A percentile compares a stretch with the other conserved stretches of the same genome.
These are phyloP conservation scores for Pomacea canaliculata DNA, from an alignment of 2,888 invertebrate genomes.

Conservation along the genomic window DNA sequence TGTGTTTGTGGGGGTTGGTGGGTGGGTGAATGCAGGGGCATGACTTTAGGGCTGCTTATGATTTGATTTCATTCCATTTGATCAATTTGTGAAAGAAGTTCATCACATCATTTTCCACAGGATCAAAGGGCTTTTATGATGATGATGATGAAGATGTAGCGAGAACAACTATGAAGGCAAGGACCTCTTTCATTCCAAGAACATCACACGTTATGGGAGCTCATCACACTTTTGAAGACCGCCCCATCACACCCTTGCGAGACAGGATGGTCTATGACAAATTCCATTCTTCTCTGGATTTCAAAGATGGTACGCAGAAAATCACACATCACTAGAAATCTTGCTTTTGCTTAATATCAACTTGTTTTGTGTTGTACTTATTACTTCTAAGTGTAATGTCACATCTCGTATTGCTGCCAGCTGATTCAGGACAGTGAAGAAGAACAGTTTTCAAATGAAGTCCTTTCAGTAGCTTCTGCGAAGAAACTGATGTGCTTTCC, in stretches of 20 bases:
- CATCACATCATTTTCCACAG: too few species aligned
- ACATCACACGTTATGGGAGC: not conserved
- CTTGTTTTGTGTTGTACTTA: too few species aligned
- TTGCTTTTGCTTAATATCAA: too few species aligned
- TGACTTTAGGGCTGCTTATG: not conserved
- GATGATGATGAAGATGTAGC: conserved; percentile 41
- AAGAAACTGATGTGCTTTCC: too few species aligned
- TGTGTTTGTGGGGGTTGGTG: not conserved
- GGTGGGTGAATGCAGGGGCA: not conserved
- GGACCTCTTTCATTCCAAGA: conserved; percentile 22
- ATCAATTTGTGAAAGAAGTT: too few species aligned
- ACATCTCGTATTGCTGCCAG: too few species aligned
- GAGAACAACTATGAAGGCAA: conserved; percentile 34
- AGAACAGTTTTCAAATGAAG: too few species aligned
- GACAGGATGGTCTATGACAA: conserved; percentile 65
- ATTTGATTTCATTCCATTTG: not conserved
- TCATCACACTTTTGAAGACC: conserved; percentile 47
- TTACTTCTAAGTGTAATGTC: too few species aligned
- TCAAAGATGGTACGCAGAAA: conserved; percentile 63
- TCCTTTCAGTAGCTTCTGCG: too few species aligned
- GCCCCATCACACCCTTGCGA: conserved; percentile 68
- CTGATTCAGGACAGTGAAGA: too few species aligned
- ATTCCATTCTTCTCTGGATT: conserved; percentile 65
- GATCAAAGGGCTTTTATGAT: conserved; percentile 25
- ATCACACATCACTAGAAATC: not conserved